Conservation (phyloP, 2,113 vertebrate genomes). For the Callaeas wilsoni region DNA sequence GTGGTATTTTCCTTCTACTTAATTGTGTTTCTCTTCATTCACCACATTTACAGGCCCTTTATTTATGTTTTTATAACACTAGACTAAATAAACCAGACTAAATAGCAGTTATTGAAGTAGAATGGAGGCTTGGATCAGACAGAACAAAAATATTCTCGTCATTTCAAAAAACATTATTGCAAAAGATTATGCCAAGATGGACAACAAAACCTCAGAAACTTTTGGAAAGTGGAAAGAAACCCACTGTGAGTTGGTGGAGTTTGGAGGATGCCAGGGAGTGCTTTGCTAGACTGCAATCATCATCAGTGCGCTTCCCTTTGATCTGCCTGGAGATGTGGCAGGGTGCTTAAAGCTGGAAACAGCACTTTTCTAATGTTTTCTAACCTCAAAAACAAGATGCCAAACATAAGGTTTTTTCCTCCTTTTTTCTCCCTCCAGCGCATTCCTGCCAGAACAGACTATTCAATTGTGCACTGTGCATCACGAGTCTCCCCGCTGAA, state of each 20-base stretch:
- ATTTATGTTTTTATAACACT: background rate
- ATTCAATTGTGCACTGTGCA: background rate
- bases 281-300: background rate
- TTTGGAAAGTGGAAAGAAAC: background rate
- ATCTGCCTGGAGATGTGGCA: conserved; percentile 8
- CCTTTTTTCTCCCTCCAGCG: conserved; percentile 6
- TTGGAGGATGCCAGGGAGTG: background rate
- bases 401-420: background rate
- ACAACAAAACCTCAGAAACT: background rate
- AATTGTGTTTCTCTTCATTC: background rate
- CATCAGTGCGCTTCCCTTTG: background rate
- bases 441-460: conserved; percentile 34
- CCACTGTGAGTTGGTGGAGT: background rate
- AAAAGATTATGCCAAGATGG: background rate
- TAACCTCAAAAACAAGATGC: conserved; percentile 37
- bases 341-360: conserved; percentile 7
- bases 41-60: background rate
- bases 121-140: background rate
- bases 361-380: conserved; percentile 22
- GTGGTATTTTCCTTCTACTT: background rate
- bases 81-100: background rate
- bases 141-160: background rate
- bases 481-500: background rate
- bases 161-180: background rate
- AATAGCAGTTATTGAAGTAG: background rate